Evolutionary conservation across 2,113 vertebrate species (phyloP).

Genomic region (Parus major): DNA sequence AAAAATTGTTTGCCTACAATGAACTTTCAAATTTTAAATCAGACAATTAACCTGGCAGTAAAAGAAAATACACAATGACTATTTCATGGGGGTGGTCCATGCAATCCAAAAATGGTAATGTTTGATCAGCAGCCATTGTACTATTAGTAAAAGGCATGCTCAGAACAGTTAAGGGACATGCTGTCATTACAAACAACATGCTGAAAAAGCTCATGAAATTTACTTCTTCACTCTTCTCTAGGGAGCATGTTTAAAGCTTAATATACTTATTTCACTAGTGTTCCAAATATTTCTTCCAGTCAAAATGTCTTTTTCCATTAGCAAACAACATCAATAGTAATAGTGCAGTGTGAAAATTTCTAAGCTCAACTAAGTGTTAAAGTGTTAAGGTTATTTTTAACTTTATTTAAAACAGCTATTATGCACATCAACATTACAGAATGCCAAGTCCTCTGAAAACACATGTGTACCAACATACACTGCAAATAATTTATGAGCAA

Average conservation of each 20-base stretch:
- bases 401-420: not conserved
- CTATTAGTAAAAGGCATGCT: not conserved
- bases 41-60: not conserved
- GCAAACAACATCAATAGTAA: not conserved
- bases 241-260: not conserved
- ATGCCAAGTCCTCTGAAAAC: not conserved
- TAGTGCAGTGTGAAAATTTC: not conserved
- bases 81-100: not conserved
- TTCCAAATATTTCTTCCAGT: not conserved
- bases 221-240: not conserved
- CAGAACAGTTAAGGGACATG: not conserved
- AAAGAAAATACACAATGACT: not conserved
- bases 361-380: not conserved
- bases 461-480: not conserved
- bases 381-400: constrained; percentile 8
- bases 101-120: not conserved
- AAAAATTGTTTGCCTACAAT: not conserved
- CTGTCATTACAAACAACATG: not conserved
- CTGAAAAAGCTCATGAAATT: not conserved
- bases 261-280: not conserved
- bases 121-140: not conserved
- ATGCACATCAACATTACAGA: not conserved
- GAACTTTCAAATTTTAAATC: not conserved
- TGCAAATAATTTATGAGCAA: not conserved
- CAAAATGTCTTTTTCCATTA: not conserved